Base-by-base conservation (phyloP, 2,888 invertebrate genomes). In the Aspidapion aeneum region DNA sequence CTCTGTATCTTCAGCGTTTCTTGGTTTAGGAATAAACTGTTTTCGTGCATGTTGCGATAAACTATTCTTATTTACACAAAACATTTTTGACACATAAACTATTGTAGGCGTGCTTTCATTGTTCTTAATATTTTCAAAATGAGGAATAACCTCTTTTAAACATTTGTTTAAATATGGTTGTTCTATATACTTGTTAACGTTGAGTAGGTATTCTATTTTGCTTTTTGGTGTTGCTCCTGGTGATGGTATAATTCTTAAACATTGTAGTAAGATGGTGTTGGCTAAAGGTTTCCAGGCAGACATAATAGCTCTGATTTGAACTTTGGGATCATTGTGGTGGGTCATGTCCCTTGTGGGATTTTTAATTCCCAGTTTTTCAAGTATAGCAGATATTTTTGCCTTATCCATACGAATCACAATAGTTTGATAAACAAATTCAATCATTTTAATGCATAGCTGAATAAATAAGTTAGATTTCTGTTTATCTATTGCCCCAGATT, bases 381-480 rank as follows among this genome's bases (percentile, higher is more conserved):
- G 86, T 72, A 94, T 89, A 20, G 81, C 79, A 18, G 85, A 84
- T 3, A 90, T 81, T 79, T 90, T 90, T 20, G 89, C 87, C 72
- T 87, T 90, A 70, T 93, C 91, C 79, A 90, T 89, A 69, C 90
- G 81, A 16, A 91, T 78, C 1, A 87, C 84, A 62, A 97, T 84
- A 0, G 90, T 90, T 64, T 96, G 93, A 78, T 98, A 98, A 21
- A 97, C 82, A 69, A 89, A 86, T 91, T 96, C 94, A 55, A 98
- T 84, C 73, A 94, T 96, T 73, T 96, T 96, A 65, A 98, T 81
- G 61, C 96, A 88, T 56, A 98, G 85, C 78, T 95, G 94, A 1
- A 94, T 94, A 81, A 98, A 98, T 69, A 98, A 81, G 0, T 96
- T 95, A 73, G 93, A 93, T 76, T 96, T 96, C 0, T 92, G 93